These are phyloP conservation scores for Procambarus virginalis DNA, from an alignment of 1,140 invertebrate species.

Conservation along the genomic window DNA sequence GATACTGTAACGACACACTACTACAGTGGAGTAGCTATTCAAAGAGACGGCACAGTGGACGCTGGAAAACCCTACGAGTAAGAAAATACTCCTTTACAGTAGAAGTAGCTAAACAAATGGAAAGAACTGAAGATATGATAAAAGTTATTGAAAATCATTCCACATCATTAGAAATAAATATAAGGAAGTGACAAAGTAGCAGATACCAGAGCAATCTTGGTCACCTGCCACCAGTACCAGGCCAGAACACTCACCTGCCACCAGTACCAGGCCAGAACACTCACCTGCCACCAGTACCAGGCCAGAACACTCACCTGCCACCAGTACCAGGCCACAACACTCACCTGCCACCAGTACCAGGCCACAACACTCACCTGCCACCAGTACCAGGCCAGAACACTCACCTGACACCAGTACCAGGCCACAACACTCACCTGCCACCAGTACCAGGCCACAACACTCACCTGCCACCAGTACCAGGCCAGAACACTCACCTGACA, in stretches of 20 bases:
- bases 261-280: neutral
- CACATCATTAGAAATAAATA: too few relatives aligned
- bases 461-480: slow-evolving; percentile 38
- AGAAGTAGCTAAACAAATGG: too few relatives aligned
- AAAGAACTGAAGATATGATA: too few relatives aligned
- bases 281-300: slow-evolving; percentile 38
- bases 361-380: slow-evolving; percentile 23
- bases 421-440: slow-evolving; percentile 23
- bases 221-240: neutral
- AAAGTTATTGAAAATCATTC: too few relatives aligned
- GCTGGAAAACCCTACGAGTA: too few relatives aligned
- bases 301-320: slow-evolving; percentile 27
- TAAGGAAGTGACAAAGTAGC: too few relatives aligned
- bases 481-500: slow-evolving; percentile 19
- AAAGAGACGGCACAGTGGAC: too few relatives aligned
- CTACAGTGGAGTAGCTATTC: too few relatives aligned
- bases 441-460: neutral
- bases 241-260: slow-evolving; percentile 27
- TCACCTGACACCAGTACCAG: slow-evolving; percentile 26
- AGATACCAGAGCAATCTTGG: too few relatives aligned
- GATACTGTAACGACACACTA: too few relatives aligned
- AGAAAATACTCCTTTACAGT: too few relatives aligned
- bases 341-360: slow-evolving; percentile 38
- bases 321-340: neutral
- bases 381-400: neutral